A percentile compares a stretch with the other conserved stretches of the same genome.
phyloP scores from a whole-genome alignment of 2,888 invertebrate species.

The Onthophagus sagittarius region DNA sequence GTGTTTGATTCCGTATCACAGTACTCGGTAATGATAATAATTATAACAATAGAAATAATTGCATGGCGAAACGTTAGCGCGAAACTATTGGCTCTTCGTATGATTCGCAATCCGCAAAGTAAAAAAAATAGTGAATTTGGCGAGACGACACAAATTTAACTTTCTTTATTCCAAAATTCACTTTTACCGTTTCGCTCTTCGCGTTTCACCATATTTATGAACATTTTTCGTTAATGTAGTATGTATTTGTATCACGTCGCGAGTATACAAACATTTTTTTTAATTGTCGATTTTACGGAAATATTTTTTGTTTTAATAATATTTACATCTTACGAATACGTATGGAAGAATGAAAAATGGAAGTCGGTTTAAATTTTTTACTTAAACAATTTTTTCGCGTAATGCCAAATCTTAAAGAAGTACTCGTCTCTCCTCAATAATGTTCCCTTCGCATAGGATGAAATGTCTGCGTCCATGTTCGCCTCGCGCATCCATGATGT shows the following conservation, averaged over 20 bases:
- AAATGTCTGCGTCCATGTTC: constrained; percentile 91
- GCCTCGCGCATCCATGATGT: constrained; percentile 91
- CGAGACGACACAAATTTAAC: constrained; percentile 4
- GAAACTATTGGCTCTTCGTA: constrained; percentile 22
- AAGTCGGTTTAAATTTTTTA: constrained; percentile 46
- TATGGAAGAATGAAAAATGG: neutral
- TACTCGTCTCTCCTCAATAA: constrained; percentile 85
- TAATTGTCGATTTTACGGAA: constrained; percentile 8
- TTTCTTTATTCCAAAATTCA: neutral
- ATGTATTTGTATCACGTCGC: constrained; percentile 13
- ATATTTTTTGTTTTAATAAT: constrained; percentile 14
- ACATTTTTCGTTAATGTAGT: constrained; percentile 8
- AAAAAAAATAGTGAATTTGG: constrained; percentile 22
- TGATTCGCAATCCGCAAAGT: constrained; percentile 27
- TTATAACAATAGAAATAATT: constrained; percentile 2
- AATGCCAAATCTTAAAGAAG: constrained; percentile 92
- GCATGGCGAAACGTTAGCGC: constrained; percentile 17
- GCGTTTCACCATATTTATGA: neutral
- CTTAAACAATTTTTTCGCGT: constrained; percentile 79
- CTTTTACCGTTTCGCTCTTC: neutral
- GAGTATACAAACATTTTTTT: constrained; percentile 20
- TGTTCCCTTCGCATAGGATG: constrained; percentile 82
- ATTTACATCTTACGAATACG: constrained; percentile 21
- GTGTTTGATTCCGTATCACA: neutral
- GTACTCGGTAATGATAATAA: constrained; percentile 5